Conservation (phyloP, 2,113 vertebrate genomes). For the Centropus bengalensis region DNA sequence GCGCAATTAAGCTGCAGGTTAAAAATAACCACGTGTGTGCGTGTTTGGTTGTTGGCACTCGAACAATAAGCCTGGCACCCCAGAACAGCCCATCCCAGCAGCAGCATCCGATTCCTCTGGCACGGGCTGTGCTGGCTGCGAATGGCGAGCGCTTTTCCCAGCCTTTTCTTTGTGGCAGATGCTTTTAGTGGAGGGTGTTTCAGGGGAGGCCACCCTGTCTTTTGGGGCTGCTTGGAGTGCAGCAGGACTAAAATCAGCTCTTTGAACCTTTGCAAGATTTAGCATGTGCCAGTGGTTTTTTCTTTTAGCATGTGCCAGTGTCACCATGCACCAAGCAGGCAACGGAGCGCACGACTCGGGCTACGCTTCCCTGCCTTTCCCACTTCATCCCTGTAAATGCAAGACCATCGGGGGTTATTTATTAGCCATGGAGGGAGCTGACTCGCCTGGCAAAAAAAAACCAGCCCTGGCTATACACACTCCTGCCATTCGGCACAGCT, state of each 20-base stretch:
- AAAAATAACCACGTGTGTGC: neutral
- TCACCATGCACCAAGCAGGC: neutral
- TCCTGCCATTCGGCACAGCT: neutral
- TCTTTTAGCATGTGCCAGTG: neutral
- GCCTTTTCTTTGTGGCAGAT: neutral
- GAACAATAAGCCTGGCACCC: neutral
- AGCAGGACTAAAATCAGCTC: neutral
- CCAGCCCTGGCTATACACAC: neutral
- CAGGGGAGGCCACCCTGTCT: rapidly evolving
- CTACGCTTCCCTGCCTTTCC: neutral
- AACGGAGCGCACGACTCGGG: neutral
- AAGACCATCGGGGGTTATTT: neutral
- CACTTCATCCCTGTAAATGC: neutral
- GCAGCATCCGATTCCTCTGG: neutral
- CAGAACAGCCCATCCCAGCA: constrained; percentile 9
- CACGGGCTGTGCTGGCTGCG: neutral
- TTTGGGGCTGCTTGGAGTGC: neutral
- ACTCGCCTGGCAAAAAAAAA: neutral
- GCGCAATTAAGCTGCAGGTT: neutral
- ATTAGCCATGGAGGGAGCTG: neutral
- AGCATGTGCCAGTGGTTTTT: neutral
- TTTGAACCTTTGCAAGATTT: neutral
- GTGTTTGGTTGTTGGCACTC: neutral
- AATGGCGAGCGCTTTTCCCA: neutral
- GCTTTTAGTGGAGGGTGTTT: neutral